These are phyloP conservation scores for Neodontobutis hainanensis DNA, from an alignment of 2,113 vertebrate genomes.

Conservation along the genomic window DNA sequence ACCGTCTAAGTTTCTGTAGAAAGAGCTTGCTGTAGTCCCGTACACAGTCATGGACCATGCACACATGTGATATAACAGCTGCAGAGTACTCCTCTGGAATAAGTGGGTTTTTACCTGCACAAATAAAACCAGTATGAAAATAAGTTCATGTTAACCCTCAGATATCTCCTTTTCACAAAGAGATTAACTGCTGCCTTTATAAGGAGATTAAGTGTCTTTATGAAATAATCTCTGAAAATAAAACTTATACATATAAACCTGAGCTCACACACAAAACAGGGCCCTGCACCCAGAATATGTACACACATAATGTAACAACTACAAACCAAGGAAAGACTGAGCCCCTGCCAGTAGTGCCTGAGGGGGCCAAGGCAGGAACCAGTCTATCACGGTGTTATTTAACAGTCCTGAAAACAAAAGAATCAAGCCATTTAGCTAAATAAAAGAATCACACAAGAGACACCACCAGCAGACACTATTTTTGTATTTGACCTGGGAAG, in stretches of 20 bases:
- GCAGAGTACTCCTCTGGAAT: constrained; percentile 76
- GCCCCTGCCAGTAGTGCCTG: constrained; percentile 92
- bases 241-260: no score
- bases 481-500: constrained; percentile 86
- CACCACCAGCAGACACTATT: not conserved
- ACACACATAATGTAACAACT: constrained; percentile 5
- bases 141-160: no score
- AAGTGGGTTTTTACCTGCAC: constrained; percentile 80
- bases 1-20: constrained; percentile 88
- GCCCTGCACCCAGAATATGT: not conserved
- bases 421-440: not conserved
- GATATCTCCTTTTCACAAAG: no score
- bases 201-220: no score
- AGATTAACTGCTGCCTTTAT: no score
- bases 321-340: constrained; percentile 88
- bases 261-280: no score
- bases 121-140: not conserved
- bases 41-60: constrained; percentile 89
- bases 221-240: no score
- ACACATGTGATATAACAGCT: constrained; percentile 84
- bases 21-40: constrained; percentile 86
- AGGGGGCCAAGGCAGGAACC: constrained; percentile 94
- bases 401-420: constrained; percentile 83
- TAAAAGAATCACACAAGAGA: not conserved
- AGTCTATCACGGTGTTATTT: constrained; percentile 97